A percentile compares a stretch with the other conserved stretches of the same genome.
These are phyloP conservation scores for Batillaria attramentaria DNA, from an alignment of 1,140 invertebrate species.

Conservation along the genomic window DNA sequence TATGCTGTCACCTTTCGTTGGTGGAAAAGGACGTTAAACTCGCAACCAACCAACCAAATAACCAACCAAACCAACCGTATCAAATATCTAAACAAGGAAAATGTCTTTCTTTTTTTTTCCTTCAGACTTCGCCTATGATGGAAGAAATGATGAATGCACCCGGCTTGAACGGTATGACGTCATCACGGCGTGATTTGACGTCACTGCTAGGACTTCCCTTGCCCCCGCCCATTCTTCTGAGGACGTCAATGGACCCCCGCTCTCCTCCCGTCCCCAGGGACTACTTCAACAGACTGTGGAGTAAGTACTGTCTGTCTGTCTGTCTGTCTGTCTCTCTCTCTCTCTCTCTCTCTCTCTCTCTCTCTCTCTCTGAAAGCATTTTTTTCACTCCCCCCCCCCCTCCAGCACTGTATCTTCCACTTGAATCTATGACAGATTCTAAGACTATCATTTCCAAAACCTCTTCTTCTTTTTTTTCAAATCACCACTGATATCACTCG, in stretches of 20 bases:
- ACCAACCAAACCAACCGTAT: neutral
- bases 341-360: neutral
- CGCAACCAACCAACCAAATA: too few relatives aligned
- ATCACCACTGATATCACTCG: too few relatives aligned
- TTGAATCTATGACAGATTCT: neutral
- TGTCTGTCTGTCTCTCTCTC: neutral
- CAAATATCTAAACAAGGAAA: neutral
- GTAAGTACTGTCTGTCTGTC: neutral
- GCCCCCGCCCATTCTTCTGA: neutral
- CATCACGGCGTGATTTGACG: constrained; percentile 19
- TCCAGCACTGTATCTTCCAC: neutral
- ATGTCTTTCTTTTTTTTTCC: neutral
- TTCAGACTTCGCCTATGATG: neutral
- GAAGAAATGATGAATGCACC: neutral
- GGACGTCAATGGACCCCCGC: neutral
- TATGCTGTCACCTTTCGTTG: too few relatives aligned
- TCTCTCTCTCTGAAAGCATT: neutral
- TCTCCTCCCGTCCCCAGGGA: neutral
- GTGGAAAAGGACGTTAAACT: too few relatives aligned
- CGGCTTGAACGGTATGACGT: neutral
- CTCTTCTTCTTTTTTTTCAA: too few relatives aligned
- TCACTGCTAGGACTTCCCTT: constrained; percentile 11
- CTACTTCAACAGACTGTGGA: constrained; percentile 22
- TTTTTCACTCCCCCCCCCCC: neutral
- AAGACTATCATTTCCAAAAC: neutral